Conservation (phyloP, 2,113 vertebrate species). For the Clarias macrocephalus region DNA sequence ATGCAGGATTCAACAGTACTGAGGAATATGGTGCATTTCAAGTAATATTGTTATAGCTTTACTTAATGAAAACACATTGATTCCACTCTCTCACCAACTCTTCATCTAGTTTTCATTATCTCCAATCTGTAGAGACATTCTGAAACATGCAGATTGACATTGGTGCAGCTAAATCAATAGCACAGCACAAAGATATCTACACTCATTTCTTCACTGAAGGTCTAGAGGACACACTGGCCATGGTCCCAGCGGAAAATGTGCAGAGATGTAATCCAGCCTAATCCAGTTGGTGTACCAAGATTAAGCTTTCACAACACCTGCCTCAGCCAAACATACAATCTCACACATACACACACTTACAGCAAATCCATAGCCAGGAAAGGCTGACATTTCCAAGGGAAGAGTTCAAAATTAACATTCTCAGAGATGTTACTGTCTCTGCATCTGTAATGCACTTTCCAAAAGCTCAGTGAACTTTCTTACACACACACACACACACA, state of each 20-base stretch:
- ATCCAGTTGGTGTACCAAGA: constrained; percentile 71
- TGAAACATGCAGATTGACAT: background rate
- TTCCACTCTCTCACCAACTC: background rate
- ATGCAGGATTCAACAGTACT: background rate
- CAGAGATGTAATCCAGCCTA: constrained; percentile 76
- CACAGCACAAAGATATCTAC: background rate
- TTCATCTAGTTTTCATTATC: background rate
- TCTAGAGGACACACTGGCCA: constrained; percentile 49
- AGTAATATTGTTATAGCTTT: background rate
- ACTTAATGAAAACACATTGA: background rate
- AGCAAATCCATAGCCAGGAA: background rate
- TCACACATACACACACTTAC: background rate
- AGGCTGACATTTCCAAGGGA: background rate
- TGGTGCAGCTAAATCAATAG: constrained; percentile 10
- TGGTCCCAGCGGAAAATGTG: constrained; percentile 69
- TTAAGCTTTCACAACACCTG: constrained; percentile 64
- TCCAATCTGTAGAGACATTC: background rate
- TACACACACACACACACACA: no score
- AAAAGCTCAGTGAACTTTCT: background rate
- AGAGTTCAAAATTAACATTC: constrained; percentile 20
- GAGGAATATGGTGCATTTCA: background rate
- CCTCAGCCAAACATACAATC: constrained; percentile 11
- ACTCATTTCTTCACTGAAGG: no score
- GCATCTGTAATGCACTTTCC: background rate
- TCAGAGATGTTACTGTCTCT: background rate